Evolutionary conservation across 2,888 invertebrate genomes (phyloP).

Genomic region (Heliconius hortense): DNA sequence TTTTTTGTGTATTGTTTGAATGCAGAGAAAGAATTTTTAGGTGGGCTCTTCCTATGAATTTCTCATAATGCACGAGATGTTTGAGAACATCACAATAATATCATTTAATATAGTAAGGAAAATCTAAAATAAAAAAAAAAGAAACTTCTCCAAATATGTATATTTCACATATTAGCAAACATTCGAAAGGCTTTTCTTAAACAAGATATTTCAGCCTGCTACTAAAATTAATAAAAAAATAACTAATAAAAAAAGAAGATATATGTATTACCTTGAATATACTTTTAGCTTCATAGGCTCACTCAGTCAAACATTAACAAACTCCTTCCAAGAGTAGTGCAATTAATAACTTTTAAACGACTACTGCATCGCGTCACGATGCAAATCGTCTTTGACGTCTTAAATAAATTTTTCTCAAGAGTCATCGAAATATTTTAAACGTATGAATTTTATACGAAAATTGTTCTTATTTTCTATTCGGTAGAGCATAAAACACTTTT

Average conservation of each 20-base stretch:
- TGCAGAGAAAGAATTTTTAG: background rate
- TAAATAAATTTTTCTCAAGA: constrained; percentile 9
- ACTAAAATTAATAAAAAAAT: background rate
- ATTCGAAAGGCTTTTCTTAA: background rate
- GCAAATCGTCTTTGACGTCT: constrained; percentile 11
- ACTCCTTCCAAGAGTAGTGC: background rate
- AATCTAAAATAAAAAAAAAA: background rate
- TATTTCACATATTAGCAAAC: background rate
- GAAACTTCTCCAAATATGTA: background rate
- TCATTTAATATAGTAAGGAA: no score
- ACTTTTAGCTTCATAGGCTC: background rate
- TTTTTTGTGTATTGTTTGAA: background rate
- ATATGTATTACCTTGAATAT: background rate
- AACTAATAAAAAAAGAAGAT: background rate
- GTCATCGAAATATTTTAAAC: constrained; percentile 10
- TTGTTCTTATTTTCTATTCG: background rate
- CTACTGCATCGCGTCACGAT: background rate
- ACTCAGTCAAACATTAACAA: background rate
- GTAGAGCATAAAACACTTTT: constrained; percentile 11
- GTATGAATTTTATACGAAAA: background rate
- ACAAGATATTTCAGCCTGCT: background rate
- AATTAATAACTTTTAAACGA: constrained; percentile 1
- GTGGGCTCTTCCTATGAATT: background rate
- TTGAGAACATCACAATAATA: no score
- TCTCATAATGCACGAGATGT: background rate